Conservation (phyloP, 2,797 vertebrate genomes). For the Characodon lateralis region DNA sequence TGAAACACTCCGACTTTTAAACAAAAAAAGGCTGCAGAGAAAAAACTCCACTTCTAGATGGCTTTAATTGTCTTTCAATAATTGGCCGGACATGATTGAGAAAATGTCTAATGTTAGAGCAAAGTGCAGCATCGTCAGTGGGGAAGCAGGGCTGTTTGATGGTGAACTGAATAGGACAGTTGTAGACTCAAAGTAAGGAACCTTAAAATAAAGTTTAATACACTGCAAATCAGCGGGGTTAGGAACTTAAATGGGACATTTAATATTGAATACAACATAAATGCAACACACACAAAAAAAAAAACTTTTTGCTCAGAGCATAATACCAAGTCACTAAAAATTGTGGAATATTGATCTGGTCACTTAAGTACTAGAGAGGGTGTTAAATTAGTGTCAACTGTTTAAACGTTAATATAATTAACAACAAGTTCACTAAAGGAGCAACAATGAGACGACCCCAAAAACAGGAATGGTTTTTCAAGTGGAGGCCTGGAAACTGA, state of each 20-base stretch:
- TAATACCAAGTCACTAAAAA: too few species aligned
- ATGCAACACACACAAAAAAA: not conserved
- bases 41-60: slow-evolving; percentile 23
- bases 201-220: slow-evolving; percentile 10
- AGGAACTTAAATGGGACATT: not conserved
- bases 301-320: too few species aligned
- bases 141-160: not conserved
- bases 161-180: slow-evolving; percentile 18
- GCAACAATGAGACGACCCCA: too few species aligned
- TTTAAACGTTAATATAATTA: too few species aligned
- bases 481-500: too few species aligned
- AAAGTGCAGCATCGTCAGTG: slow-evolving; percentile 4
- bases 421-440: too few species aligned
- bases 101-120: not conserved
- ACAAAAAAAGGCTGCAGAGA: slow-evolving; percentile 5
- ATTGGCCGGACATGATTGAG: not conserved
- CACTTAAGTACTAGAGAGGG: too few species aligned
- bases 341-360: too few species aligned
- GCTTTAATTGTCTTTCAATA: slow-evolving; percentile 41
- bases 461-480: too few species aligned
- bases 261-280: not conserved
- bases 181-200: not conserved
- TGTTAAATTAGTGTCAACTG: too few species aligned
- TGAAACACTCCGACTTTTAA: slow-evolving; percentile 25
- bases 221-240: not conserved